Conservation (phyloP, 2,113 vertebrate species). For the Suncus etruscus region DNA sequence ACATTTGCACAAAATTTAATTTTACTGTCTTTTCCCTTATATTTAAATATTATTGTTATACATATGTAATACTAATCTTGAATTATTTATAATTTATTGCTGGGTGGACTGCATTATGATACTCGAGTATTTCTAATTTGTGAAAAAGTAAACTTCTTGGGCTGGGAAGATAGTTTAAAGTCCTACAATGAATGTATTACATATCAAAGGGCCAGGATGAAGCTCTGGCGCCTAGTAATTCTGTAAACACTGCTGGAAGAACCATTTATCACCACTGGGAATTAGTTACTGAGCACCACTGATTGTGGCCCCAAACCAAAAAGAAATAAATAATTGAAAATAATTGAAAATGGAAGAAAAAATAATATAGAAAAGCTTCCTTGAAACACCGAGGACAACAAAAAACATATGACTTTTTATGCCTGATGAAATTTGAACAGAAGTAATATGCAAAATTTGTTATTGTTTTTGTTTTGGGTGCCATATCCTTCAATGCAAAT, state of each 20-base stretch:
- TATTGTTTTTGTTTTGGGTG: too few relatives aligned
- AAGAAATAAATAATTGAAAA: too few relatives aligned
- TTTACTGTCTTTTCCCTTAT: slow-evolving; percentile 1
- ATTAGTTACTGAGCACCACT: too few relatives aligned
- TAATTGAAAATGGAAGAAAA: too few relatives aligned
- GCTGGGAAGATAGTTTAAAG: too few relatives aligned
- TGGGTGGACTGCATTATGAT: neutral
- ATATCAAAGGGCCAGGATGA: too few relatives aligned
- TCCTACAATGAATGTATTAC: too few relatives aligned
- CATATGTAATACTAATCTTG: slow-evolving; percentile 1
- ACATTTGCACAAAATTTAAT: neutral
- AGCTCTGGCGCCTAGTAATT: too few relatives aligned
- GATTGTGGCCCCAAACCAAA: too few relatives aligned
- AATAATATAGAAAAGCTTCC: neutral
- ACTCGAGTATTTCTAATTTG: neutral
- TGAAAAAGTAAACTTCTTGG: neutral
- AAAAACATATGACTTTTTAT: neutral
- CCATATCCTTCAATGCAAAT: too few relatives aligned
- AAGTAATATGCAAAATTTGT: neutral
- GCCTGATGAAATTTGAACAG: slow-evolving; percentile 29
- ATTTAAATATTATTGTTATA: neutral
- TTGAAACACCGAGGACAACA: slow-evolving; percentile 21
- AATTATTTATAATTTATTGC: slow-evolving; percentile 27
- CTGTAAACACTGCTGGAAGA: too few relatives aligned
- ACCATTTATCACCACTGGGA: too few relatives aligned